Evolutionary conservation across 2,888 invertebrate species (phyloP), one percentile per base, ranked within the genome.

Genomic region (Flexamia atlantica): DNA sequence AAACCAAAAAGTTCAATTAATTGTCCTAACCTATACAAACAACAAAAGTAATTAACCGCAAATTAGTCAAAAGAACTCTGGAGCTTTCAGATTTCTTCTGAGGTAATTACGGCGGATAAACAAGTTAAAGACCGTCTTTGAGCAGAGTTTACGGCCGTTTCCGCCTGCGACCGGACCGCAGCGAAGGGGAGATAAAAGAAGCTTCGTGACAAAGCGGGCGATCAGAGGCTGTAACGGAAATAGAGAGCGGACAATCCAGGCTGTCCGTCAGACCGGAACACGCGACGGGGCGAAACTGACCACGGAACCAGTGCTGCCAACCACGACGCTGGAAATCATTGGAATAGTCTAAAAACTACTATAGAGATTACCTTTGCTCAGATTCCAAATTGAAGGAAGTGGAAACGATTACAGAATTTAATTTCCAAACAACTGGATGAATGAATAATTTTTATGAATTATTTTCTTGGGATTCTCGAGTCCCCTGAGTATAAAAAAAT

Each of bases 171-270:
- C 28, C 3, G 5, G 14, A 30, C 23, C 30, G 23, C 23, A 23
- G 28, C 28, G 64, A 30, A 64, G 57, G 23, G 28, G 30, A 64
- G 64, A 25, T 64, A 64, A 64, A 64, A 64, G 64, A 64, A 14
- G 30, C 9, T 28, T 72, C 76, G 76, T 76, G 50, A 76, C 76
- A 76, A 76, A 46, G 76, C 36, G 20, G 50, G 50, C 30, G 76
- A 42, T 46, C 46, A 46, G 50, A 76, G 76, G 50, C 17, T 50
- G 76, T 42, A 76, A 76, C 76, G 76, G 76, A 76, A 76, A 76
- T 76, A 76, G 76, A 50, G 40, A 76, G 76, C 36, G 50, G 50
- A 46, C 28, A 50, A 20, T 50, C 50, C 76, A 42, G 72, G 28
- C 32, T n/a, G 70, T 32, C 70, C 70, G 30, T 30, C 70, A 36